These are phyloP conservation scores for Pelodiscus sinensis DNA, from an alignment of 2,113 vertebrate genomes.

Conservation along the genomic window DNA sequence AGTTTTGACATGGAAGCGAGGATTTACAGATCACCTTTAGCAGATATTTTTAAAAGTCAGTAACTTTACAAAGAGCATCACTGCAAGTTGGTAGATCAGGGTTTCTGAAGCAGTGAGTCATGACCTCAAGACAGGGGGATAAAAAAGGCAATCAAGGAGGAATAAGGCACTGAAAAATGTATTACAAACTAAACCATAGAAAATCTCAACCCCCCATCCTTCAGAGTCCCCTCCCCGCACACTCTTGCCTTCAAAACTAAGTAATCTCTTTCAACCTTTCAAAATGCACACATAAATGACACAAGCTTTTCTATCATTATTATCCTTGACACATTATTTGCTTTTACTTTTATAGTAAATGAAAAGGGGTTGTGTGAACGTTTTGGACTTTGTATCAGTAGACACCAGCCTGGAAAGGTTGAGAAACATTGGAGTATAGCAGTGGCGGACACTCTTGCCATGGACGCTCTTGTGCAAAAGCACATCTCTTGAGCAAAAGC, in stretches of 20 bases:
- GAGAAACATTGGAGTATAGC: background rate
- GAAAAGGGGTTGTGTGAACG: constrained; percentile 6
- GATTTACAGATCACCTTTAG: constrained; percentile 27
- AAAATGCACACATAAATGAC: constrained; percentile 37
- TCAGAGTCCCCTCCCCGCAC: constrained; percentile 57
- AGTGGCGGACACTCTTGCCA: background rate
- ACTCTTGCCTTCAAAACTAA: constrained; percentile 64
- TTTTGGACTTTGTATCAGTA: background rate
- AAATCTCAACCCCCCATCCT: background rate
- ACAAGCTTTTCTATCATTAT: constrained; percentile 51
- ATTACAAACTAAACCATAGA: constrained; percentile 67
- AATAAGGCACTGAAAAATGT: constrained; percentile 47
- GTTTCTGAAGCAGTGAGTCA: constrained; percentile 65
- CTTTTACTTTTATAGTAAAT: constrained; percentile 51
- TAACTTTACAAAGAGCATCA: background rate
- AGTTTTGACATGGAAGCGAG: background rate
- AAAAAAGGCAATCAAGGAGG: constrained; percentile 57
- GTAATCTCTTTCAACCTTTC: constrained; percentile 45
- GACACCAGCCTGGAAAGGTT: background rate
- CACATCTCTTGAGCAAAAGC: background rate
- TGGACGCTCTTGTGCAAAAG: background rate
- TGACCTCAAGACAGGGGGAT: constrained; percentile 6
- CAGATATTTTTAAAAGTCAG: background rate
- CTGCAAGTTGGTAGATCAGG: constrained; percentile 44
- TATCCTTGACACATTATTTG: constrained; percentile 62